Base-by-base conservation (phyloP, 2,113 vertebrate genomes). In the Poicephalus gulielmi region DNA sequence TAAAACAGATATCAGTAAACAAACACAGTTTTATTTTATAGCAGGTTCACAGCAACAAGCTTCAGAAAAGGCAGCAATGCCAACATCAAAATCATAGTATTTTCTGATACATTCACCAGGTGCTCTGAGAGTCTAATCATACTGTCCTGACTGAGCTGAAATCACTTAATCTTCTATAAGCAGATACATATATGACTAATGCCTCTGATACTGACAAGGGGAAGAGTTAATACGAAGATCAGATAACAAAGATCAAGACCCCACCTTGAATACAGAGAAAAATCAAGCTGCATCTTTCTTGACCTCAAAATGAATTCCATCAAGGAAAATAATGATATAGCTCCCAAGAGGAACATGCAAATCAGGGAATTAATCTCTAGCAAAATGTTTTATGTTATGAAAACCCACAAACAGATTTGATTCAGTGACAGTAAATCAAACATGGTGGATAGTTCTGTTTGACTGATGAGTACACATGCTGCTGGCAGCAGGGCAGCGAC, bases 381-480 rank as follows among this genome's bases (percentile, higher is more conserved):
- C 79, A 96, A 97, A 98, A 98, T 97, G 92, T 92, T 97, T 98
- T 98, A 98, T 98, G 95, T 93, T 98, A 96, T 96, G 94, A 94
- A 97, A 98, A 95, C 57, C 52, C 87, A 95, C 95, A 98, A 97
- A 98, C 83, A 97, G 88, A 97, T 96, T 97, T 98, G 95, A 94
- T 97, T 97, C 96, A 96, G 92, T 86, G 80, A 75, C 83, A 84
- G 94, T 98, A 98, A 97, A 98, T 98, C 97, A 98, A 97, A 97
- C 71, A 92, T 84, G 86, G 92, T 97, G 80, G 90, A 80, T 97
- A 97, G 91, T 96, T 98, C 95, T 87, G 31, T 94, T 96, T 98
- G 98, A 98, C 94, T 97, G 97, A 98, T 98, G 97, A 97, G 96
- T 95, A 95, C 53, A 97, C 97, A 97, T 96, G 97, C 93, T 97